Base-by-base conservation (phyloP, 1,140 invertebrate species). In the Habropoda laboriosa region DNA sequence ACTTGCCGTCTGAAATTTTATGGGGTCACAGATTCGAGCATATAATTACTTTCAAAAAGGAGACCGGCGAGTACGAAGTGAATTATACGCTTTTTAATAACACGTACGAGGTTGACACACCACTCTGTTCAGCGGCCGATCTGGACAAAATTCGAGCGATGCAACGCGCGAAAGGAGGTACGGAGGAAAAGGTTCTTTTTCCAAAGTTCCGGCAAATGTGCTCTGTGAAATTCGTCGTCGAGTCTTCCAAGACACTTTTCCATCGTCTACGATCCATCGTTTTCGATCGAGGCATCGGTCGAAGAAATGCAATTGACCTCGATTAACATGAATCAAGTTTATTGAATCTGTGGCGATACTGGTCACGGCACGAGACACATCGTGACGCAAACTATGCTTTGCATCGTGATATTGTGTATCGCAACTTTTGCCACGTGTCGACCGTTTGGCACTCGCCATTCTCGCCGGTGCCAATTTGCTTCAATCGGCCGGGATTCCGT, bases 61-160 rank as follows among this genome's bases (percentile, higher is more conserved):
- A 98, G 68, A 95, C 97, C 57, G 96, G 98, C 64, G 96, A 97
- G 49, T 99, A 99, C 91, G 96, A 98, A 87, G 98, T 99, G 30
- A 98, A 99, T 92, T 99, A 99, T 90, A 96, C 96, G 6, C 95
- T 97, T 73, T 99, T 99, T 93, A 97, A 99, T 89, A 96, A 96
- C 81, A 99, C 98, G 2, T 96, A 96, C 64, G 97, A 98, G 89
- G 96, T 99, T 30, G 96, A 98, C 77, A 99, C 97, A 0, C 98
- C 98, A 0, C 94, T 97, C 8, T 99, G 97, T 92, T 98, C 97
- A 80, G 98, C 86, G 3, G 86, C 86, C 10, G 85, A 87, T 61
- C 79, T 92, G 42, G 89, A 89, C 63, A 87, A 89, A 38, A 82
- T 92, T 10, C 85, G 82, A 64, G 73, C 87, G 0, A 80, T 91